These are phyloP conservation scores for Telmatherina bonti DNA, from an alignment of 2,797 vertebrate species.

Conservation along the genomic window DNA sequence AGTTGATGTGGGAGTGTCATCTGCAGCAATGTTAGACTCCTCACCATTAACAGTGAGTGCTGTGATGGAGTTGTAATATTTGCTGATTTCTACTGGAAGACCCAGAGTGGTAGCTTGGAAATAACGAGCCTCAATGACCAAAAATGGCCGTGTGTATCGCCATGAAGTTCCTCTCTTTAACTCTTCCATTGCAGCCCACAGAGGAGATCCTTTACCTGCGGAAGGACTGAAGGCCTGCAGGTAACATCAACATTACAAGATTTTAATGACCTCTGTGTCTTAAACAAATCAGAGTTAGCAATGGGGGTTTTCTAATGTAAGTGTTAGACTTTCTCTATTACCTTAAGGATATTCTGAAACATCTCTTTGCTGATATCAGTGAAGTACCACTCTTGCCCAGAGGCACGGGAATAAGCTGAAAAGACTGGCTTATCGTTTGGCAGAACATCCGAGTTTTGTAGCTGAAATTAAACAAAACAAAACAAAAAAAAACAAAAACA, in stretches of 20 bases:
- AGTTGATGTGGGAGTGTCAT: background rate
- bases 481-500: background rate
- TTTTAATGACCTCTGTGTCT: background rate
- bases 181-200: constrained; percentile 70
- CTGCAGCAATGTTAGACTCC: constrained; percentile 9
- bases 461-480: constrained; percentile 78
- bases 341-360: constrained; percentile 76
- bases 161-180: constrained; percentile 75
- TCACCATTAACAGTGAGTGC: constrained; percentile 81
- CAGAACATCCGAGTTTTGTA: constrained; percentile 83
- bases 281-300: background rate
- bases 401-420: constrained; percentile 77
- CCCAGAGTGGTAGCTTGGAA: constrained; percentile 82
- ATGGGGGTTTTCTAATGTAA: background rate
- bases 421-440: constrained; percentile 79
- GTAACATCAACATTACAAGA: constrained; percentile 15
- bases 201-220: constrained; percentile 66
- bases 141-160: constrained; percentile 74
- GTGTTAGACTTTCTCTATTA: constrained; percentile 63
- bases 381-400: constrained; percentile 86
- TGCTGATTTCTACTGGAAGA: constrained; percentile 84
- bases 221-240: constrained; percentile 70
- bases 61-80: constrained; percentile 76
- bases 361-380: constrained; percentile 79
- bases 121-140: constrained; percentile 80